phyloP scores from a whole-genome alignment of 2,797 vertebrate species.

The Amazona ochrocephala region DNA sequence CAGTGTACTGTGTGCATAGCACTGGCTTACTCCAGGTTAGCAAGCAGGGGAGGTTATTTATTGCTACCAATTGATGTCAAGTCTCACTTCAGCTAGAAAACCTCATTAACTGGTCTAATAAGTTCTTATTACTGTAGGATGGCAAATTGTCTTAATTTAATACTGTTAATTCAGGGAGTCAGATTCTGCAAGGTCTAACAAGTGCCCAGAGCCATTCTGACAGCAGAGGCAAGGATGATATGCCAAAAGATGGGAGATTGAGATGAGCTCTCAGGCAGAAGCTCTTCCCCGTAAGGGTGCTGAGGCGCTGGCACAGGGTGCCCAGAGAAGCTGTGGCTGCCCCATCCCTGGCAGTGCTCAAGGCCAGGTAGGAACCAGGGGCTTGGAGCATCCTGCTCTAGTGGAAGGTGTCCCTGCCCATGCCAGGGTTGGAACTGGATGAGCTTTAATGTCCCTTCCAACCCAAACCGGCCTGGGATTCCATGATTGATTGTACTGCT shows the following conservation, averaged over 20 bases:
- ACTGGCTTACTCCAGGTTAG: neutral
- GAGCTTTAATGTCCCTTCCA: neutral
- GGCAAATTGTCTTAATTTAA: neutral
- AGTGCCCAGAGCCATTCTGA: neutral
- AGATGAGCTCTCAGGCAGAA: neutral
- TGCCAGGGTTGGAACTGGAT: neutral
- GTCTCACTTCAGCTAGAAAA: conserved; percentile 6
- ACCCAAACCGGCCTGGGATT: neutral
- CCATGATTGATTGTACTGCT: neutral
- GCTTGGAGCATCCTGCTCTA: neutral
- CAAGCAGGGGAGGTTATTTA: neutral
- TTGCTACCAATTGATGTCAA: neutral
- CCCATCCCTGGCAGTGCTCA: no score
- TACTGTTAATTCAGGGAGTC: neutral
- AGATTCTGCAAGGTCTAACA: neutral
- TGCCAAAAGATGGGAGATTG: neutral
- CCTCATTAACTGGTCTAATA: neutral
- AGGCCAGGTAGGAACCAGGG: no score
- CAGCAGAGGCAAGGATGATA: neutral
- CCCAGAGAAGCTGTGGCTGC: neutral
- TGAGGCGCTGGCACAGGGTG: neutral
- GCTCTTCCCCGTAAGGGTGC: neutral
- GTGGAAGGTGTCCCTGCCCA: neutral
- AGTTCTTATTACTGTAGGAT: neutral
- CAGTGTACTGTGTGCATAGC: neutral